Percentiles rank a stretch among this genome's conserved stretches.
Evolutionary conservation across 2,797 vertebrate genomes (phyloP).

Genomic region (Euphonia xanthogaster): DNA sequence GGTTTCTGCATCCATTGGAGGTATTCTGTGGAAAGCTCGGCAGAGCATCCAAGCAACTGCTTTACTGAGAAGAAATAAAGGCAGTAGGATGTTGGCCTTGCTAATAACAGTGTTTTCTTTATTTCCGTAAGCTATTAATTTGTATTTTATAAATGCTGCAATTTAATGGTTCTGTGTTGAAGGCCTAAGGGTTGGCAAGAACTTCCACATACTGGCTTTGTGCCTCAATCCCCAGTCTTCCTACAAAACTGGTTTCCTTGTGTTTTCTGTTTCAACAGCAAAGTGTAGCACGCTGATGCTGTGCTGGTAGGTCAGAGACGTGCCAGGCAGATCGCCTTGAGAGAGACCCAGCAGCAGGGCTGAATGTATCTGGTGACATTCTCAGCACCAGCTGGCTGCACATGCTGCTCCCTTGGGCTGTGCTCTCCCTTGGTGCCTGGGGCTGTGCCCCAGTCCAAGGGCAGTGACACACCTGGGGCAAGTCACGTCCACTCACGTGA

Average conservation of each 20-base stretch:
- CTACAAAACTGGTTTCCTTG: not conserved
- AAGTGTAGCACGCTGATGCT: not conserved
- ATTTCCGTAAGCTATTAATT: not conserved
- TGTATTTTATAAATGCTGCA: not conserved
- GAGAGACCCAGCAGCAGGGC: not conserved
- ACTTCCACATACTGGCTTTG: not conserved
- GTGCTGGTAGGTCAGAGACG: not conserved
- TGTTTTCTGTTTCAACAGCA: not conserved
- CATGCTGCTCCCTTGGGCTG: not conserved
- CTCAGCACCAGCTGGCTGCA: not conserved
- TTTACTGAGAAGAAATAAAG: not conserved
- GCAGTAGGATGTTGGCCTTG: not conserved
- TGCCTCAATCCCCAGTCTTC: not conserved
- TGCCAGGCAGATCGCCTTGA: not conserved
- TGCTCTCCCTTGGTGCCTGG: not conserved
- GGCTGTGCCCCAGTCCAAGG: not conserved
- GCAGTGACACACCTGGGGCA: not conserved
- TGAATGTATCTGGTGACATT: not conserved
- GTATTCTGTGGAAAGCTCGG: not conserved
- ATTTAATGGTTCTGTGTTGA: not conserved
- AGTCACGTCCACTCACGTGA: rapidly evolving
- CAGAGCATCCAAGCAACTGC: not conserved
- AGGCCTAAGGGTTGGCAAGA: not conserved
- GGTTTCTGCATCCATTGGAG: not conserved
- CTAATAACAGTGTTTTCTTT: not conserved